A percentile compares a stretch with the other conserved stretches of the same genome.
Conservation (phyloP, 2,113 vertebrate genomes). For the Gallinago media region DNA sequence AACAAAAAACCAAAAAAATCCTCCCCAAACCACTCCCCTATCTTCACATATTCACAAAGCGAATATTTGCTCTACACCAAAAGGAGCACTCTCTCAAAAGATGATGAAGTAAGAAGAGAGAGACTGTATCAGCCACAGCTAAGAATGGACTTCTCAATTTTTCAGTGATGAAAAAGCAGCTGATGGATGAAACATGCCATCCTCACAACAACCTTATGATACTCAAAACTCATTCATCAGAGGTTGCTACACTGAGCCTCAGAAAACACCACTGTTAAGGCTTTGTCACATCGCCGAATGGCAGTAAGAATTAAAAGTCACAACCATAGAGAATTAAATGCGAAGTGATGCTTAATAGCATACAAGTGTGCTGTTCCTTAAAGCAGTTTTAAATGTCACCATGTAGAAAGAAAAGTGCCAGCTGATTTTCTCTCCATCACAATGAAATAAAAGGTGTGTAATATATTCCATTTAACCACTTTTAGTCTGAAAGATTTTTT, state of each 20-base stretch:
- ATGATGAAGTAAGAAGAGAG: neutral
- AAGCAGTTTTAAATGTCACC: constrained; percentile 1
- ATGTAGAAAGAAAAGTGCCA: neutral
- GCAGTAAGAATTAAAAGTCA: neutral
- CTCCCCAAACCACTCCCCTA: neutral
- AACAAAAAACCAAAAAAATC: neutral
- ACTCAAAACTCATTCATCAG: neutral
- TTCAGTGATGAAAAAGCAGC: neutral
- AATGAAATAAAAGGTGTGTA: neutral
- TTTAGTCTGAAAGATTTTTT: neutral
- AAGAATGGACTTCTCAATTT: neutral
- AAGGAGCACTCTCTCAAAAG: neutral
- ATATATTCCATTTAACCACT: neutral
- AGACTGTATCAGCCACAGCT: neutral
- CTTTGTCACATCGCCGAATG: neutral
- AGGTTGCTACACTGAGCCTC: neutral
- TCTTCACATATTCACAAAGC: neutral
- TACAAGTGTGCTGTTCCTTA: neutral
- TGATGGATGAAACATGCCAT: neutral
- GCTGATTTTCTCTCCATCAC: neutral
- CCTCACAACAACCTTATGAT: rapidly evolving
- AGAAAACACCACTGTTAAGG: neutral
- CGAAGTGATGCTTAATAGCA: neutral
- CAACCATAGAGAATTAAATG: neutral
- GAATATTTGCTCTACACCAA: neutral